phyloP scores from a whole-genome alignment of 2,113 vertebrate species.

The Cottus gobio region DNA sequence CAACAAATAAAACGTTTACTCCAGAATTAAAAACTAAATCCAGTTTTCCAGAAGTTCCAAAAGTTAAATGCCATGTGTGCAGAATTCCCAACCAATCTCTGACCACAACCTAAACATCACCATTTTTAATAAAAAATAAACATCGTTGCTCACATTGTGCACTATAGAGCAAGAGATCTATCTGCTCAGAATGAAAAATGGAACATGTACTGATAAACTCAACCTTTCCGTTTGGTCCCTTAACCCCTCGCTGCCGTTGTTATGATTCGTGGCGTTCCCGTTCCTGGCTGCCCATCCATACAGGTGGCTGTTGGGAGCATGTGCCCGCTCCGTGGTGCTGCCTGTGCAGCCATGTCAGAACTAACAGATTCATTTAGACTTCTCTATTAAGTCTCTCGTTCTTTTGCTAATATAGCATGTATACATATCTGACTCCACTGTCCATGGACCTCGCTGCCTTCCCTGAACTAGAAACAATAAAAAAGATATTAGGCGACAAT shows the following conservation, averaged over 20 bases:
- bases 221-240: not conserved
- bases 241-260: not conserved
- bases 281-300: too few relatives aligned
- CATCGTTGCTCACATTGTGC: not conserved
- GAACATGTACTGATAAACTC: not conserved
- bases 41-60: not conserved
- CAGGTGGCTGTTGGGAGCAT: too few relatives aligned
- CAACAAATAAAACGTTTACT: not conserved
- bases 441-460: not conserved
- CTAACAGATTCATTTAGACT: not conserved
- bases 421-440: not conserved
- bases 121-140: too few relatives aligned
- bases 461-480: conserved; percentile 22
- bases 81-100: not conserved
- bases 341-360: not conserved
- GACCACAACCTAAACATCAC: not conserved
- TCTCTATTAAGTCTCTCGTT: not conserved
- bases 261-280: too few relatives aligned
- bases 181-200: not conserved
- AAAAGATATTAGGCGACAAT: conserved; percentile 21
- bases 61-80: not conserved
- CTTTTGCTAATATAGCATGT: conserved; percentile 4
- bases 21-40: not conserved
- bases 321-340: too few relatives aligned
- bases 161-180: not conserved